These are phyloP conservation scores for Odontesthes bonariensis DNA, from an alignment of 2,113 vertebrate genomes.

Conservation along the genomic window DNA sequence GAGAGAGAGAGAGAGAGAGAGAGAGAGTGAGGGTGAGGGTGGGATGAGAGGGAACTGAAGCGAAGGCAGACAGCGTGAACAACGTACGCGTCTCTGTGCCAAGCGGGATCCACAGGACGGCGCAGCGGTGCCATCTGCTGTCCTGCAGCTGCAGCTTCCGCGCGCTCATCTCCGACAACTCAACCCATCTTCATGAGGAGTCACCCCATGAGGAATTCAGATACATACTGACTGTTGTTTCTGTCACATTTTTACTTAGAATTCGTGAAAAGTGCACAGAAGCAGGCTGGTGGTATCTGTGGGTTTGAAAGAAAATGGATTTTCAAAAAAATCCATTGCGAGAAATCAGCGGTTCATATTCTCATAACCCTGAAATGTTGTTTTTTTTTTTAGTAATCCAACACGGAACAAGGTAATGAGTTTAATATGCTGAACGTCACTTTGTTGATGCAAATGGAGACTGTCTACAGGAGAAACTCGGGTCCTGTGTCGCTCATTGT, in stretches of 20 bases:
- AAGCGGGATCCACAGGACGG: conserved; percentile 53
- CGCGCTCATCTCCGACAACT: background rate
- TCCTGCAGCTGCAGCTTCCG: conserved; percentile 14
- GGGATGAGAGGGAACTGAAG: conserved; percentile 74
- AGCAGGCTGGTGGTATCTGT: background rate
- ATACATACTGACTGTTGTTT: background rate
- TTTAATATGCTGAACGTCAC: too few species aligned
- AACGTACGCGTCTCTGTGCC: conserved; percentile 75
- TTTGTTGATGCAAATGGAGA: too few species aligned
- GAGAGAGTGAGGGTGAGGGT: conserved; percentile 69
- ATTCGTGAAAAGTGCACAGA: background rate
- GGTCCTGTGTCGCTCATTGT: too few species aligned
- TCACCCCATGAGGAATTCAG: background rate
- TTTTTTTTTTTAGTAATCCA: too few species aligned
- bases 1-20: conserved; percentile 68
- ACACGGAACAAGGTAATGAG: too few species aligned
- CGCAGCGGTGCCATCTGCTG: conserved; percentile 83
- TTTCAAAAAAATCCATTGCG: too few species aligned
- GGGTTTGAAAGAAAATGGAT: too few species aligned
- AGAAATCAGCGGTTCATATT: too few species aligned
- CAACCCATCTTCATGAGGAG: background rate
- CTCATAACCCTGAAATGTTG: too few species aligned
- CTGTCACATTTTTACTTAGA: background rate
- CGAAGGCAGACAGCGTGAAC: conserved; percentile 76
- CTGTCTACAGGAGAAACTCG: too few species aligned